phyloP scores from a whole-genome alignment of 2,113 vertebrate species.

The Stigmatopora nigra region DNA sequence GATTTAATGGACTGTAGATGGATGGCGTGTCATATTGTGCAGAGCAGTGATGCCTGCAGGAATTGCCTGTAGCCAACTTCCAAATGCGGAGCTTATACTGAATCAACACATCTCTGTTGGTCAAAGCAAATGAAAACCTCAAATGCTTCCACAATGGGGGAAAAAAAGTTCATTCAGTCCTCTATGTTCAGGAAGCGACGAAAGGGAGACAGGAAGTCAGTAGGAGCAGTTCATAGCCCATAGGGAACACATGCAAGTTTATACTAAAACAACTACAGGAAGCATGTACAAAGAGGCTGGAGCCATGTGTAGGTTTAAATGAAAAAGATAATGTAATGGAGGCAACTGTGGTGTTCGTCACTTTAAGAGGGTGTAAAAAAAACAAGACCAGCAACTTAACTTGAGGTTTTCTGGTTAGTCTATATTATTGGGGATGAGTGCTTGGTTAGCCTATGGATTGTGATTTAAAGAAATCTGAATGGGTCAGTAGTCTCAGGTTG shows the following conservation, averaged over 20 bases:
- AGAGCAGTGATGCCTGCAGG: background rate
- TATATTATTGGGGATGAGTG: too few species aligned
- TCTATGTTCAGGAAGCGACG: slow-evolving; percentile 55
- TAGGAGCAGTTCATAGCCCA: slow-evolving; percentile 44
- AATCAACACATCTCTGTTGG: background rate
- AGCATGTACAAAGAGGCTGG: slow-evolving; percentile 26
- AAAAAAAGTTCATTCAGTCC: slow-evolving; percentile 64
- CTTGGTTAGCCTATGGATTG: background rate
- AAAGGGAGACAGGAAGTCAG: slow-evolving; percentile 58
- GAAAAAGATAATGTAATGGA: slow-evolving; percentile 7
- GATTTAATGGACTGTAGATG: too few species aligned
- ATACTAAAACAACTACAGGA: slow-evolving; percentile 65
- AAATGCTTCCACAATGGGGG: slow-evolving; percentile 11
- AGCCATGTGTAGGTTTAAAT: slow-evolving; percentile 19
- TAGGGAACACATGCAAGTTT: slow-evolving; percentile 43
- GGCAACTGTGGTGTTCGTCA: too few species aligned
- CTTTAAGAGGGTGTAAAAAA: too few species aligned
- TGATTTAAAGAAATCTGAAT: slow-evolving; percentile 21
- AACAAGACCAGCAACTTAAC: too few species aligned
- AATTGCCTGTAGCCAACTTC: background rate
- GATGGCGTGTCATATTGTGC: too few species aligned
- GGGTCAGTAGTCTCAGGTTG: slow-evolving; percentile 39
- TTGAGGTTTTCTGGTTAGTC: too few species aligned
- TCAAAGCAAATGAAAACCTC: background rate
- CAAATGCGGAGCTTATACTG: background rate